Evolutionary conservation across 2,113 vertebrate species (phyloP).

Genomic region (rabbit (Oryctolagus cuniculus)): mOryCun1.1 NC_091450.1:13666001-13666500

Average conservation of each 20-base stretch:
- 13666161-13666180: not conserved
- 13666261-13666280: not conserved
- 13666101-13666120: not conserved
- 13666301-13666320: not conserved
- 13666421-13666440: no score
- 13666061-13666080: not conserved
- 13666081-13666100: not conserved
- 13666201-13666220: not conserved
- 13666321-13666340: not conserved
- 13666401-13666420: no score
- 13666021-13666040: not conserved
- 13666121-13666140: not conserved
- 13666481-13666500: no score
- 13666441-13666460: no score
- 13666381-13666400: no score
- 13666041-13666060: not conserved
- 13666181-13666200: not conserved
- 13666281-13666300: not conserved
- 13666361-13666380: no score
- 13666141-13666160: not conserved
- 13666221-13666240: not conserved
- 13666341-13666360: no score
- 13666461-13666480: no score
- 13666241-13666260: not conserved
- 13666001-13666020: not conserved